Evolutionary conservation across 2,797 vertebrate species (phyloP).

Genomic region (Dipus sagitta): DNA sequence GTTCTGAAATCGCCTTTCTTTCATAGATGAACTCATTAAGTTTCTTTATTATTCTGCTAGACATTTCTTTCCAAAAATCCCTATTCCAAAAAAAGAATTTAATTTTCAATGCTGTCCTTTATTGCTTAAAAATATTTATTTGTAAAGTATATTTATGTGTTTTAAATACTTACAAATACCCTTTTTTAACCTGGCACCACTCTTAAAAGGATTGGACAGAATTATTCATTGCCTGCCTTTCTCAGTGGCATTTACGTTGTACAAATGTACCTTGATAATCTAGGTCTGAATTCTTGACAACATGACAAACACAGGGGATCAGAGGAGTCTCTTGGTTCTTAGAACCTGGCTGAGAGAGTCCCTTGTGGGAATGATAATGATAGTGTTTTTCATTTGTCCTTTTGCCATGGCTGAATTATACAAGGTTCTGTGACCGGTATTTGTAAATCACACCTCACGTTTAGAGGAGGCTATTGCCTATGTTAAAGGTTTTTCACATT

Average conservation of each 20-base stretch:
- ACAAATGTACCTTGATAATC: background rate
- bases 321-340: background rate
- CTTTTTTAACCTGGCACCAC: background rate
- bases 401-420: background rate
- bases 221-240: background rate
- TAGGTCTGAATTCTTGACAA: background rate
- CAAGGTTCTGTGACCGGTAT: background rate
- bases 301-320: background rate
- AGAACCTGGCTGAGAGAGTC: background rate
- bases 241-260: slow-evolving; percentile 10
- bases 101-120: slow-evolving; percentile 43
- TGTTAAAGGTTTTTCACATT: background rate
- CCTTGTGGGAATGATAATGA: background rate
- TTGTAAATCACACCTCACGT: background rate
- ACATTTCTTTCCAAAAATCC: slow-evolving; percentile 34
- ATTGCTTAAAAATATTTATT: background rate
- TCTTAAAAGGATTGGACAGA: slow-evolving; percentile 22
- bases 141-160: background rate
- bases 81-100: slow-evolving; percentile 33
- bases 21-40: slow-evolving; percentile 30
- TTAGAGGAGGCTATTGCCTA: background rate
- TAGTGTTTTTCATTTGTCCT: background rate
- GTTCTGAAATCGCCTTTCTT: slow-evolving; percentile 14
- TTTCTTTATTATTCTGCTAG: slow-evolving; percentile 16
- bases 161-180: background rate